Conservation (phyloP, 2,113 vertebrate species). For the Platycercus adscitus region DNA sequence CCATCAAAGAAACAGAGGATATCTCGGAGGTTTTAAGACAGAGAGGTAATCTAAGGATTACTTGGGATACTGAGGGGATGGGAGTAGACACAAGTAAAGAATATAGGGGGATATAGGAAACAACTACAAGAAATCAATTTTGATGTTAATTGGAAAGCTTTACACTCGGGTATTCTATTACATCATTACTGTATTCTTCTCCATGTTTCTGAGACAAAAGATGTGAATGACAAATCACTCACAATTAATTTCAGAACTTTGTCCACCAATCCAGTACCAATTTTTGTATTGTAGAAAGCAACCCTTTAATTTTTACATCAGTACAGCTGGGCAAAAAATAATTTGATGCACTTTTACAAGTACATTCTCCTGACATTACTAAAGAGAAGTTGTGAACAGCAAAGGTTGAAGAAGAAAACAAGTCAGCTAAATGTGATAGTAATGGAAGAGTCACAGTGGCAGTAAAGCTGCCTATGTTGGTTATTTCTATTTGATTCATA, state of each 20-base stretch:
- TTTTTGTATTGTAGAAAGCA: neutral
- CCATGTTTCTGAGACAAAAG: neutral
- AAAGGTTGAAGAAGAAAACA: neutral
- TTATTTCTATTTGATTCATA: neutral
- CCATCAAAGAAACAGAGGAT: neutral
- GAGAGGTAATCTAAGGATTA: neutral
- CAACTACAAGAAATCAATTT: neutral
- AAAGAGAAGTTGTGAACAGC: neutral
- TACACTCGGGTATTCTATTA: neutral
- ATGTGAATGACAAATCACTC: neutral
- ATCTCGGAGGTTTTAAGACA: neutral
- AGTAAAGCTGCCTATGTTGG: neutral
- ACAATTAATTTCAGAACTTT: neutral
- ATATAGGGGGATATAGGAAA: neutral
- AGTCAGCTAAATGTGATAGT: neutral
- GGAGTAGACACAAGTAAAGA: neutral
- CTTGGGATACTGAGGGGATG: neutral
- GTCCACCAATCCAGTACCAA: neutral
- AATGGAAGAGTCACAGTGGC: neutral
- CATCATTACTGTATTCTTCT: neutral
- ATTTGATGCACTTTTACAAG: neutral
- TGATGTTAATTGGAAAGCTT: neutral
- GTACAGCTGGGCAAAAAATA: neutral
- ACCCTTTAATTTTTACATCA: neutral
- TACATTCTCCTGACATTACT: neutral